A percentile compares a stretch with the other conserved stretches of the same genome.
Evolutionary conservation across 2,888 invertebrate genomes (phyloP).

Genomic region (Xestoiulus laeticollis): DNA sequence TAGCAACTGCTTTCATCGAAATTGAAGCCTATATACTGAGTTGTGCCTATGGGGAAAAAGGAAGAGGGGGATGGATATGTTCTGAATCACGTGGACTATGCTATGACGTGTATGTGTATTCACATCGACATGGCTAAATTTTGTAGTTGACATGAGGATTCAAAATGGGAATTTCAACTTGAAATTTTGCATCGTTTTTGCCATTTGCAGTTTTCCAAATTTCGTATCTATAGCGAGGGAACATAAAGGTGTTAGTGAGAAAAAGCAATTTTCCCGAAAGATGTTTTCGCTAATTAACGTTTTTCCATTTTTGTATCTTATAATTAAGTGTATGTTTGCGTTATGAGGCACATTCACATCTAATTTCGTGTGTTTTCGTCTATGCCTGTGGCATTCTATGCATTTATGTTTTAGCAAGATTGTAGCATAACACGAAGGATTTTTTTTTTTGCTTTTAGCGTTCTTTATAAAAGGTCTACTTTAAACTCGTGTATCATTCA

Average conservation of each 20-base stretch:
- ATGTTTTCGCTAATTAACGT: not conserved
- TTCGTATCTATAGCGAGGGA: not conserved
- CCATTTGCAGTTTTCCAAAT: not conserved
- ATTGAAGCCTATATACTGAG: not conserved
- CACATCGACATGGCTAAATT: not conserved
- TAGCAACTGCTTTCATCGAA: constrained; percentile 34
- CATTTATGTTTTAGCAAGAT: not conserved
- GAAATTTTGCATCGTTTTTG: too few relatives aligned
- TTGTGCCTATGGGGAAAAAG: not conserved
- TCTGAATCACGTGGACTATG: not conserved
- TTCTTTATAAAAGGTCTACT: too few relatives aligned
- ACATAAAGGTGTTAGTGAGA: not conserved
- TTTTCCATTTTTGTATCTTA: not conserved
- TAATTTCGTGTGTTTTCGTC: not conserved
- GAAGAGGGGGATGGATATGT: not conserved
- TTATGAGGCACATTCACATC: not conserved
- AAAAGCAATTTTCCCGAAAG: not conserved
- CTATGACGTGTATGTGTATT: not conserved
- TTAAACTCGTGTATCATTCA: too few relatives aligned
- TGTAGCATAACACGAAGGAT: too few relatives aligned
- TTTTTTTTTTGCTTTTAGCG: too few relatives aligned
- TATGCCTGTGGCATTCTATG: not conserved
- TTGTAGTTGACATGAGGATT: too few relatives aligned
- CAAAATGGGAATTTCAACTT: too few relatives aligned
- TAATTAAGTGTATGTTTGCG: not conserved